A percentile compares a stretch with the other conserved stretches of the same genome.
phyloP scores from a whole-genome alignment of 2,888 invertebrate species.

The Apamea epomidion region DNA sequence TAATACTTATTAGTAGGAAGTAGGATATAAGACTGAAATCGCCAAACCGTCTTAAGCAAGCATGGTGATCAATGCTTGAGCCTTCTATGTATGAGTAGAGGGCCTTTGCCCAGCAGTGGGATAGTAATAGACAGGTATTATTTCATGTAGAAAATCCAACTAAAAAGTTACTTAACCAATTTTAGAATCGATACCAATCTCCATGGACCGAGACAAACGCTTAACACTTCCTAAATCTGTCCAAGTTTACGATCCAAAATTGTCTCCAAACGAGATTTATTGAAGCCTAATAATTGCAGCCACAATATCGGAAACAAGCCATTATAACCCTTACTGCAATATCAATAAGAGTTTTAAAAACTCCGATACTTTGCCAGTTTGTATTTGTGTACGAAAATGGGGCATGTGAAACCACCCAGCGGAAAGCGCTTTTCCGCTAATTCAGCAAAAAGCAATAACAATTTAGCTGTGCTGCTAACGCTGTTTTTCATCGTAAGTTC shows the following conservation, averaged over 20 bases:
- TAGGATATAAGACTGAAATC: too few relatives aligned
- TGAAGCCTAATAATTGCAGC: conserved; percentile 34
- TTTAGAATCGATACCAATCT: background rate
- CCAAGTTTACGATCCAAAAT: conserved; percentile 50
- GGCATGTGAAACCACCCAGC: conserved; percentile 52
- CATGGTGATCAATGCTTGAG: background rate
- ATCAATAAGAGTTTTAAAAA: conserved; percentile 46
- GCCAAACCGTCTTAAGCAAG: background rate
- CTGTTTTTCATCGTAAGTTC: conserved; percentile 63
- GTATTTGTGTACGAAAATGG: conserved; percentile 58
- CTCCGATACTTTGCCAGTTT: conserved; percentile 13
- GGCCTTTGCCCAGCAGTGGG: background rate
- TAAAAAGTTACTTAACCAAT: background rate
- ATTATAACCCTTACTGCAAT: conserved; percentile 11
- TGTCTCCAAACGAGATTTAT: conserved; percentile 50
- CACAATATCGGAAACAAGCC: conserved; percentile 16
- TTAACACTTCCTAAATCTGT: conserved; percentile 45
- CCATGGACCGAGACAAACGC: conserved; percentile 4
- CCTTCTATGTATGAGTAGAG: background rate
- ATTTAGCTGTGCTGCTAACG: conserved; percentile 64
- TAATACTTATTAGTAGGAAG: too few relatives aligned
- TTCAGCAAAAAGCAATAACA: conserved; percentile 72
- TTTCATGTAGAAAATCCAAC: background rate
- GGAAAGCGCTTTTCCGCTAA: conserved; percentile 67
- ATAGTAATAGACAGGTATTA: too few relatives aligned